Base-by-base conservation (phyloP, 1,140 invertebrate species). In the Camponotus vicinus region DNA sequence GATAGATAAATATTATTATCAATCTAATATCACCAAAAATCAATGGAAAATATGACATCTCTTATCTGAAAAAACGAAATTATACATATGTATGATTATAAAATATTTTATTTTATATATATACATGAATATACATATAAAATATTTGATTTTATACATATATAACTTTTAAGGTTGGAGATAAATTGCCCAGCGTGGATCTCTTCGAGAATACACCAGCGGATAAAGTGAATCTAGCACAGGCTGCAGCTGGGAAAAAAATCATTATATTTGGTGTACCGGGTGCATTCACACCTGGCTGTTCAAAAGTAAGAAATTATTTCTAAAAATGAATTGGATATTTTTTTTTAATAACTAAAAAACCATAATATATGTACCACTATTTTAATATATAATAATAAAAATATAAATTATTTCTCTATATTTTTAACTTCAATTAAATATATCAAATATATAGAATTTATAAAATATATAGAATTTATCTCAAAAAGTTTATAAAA, bases 271-370 rank as follows among this genome's bases (percentile, higher is more conserved):
- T 99, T 95, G 98, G 97, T 45, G 98, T 99, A 42, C 98, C 98
- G 32, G 98, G 98, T 37, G 98, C 98, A 7, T 99, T 99, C 92
- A 99, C 98, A 7, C 98, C 98, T n/a, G 98, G 98, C 27, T 99
- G 98, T 93, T 98, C 98, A 0, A 98, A 98, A 95, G 97, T 97
- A 88, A 59, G 49, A 27, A 73, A 52, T 80, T 55, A 7, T n/a
- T 61, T 27, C 6, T 6, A 40, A 61, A 40, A 59, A 45, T 45
- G 49, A 32, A 13, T 15, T 63, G 1, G 27, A 27, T 27, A 8
- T 21, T 13, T 9, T 21, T 15, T 13, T 59, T 7, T 27, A 5
- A 27, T 27, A 61, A 27, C 0, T 40, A 9, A 52, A 18, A 52
- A 18, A 52, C 15, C 5, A 55, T 15, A 52, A 3, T 45, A 45